A percentile compares a stretch with the other conserved stretches of the same genome.
phyloP scores from a whole-genome alignment of 1,140 invertebrate species.

The Nasonia giraulti region DNA sequence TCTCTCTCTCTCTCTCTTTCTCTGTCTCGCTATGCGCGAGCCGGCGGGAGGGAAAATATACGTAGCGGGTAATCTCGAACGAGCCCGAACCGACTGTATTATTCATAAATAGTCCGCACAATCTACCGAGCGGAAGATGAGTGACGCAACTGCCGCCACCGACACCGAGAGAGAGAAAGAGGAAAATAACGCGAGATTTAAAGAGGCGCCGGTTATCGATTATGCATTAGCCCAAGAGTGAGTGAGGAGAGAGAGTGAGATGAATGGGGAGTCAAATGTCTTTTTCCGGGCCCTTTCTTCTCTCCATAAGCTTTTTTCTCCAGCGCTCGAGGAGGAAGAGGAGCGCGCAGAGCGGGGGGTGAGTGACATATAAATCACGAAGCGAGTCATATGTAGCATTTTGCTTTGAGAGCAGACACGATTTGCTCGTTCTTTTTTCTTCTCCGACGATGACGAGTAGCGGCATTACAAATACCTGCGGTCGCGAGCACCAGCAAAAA shows the following conservation, averaged over 20 bases:
- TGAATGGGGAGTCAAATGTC: constrained; percentile 50
- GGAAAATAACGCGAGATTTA: constrained; percentile 29
- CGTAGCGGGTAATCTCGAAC: background rate
- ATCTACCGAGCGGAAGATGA: background rate
- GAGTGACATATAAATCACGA: constrained; percentile 40
- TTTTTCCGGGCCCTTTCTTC: constrained; percentile 42
- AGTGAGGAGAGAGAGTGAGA: background rate
- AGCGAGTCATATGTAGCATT: constrained; percentile 6
- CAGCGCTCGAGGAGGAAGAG: background rate
- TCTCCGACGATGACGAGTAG: background rate
- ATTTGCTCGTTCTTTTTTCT: background rate
- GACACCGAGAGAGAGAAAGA: background rate
- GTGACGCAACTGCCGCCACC: background rate
- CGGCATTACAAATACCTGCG: background rate
- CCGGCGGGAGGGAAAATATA: background rate
- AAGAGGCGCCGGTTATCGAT: constrained; percentile 44
- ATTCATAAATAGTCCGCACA: constrained; percentile 22
- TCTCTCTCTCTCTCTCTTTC: too few species aligned
- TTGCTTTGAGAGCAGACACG: constrained; percentile 14
- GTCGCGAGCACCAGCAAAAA: background rate
- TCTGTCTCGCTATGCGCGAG: too few species aligned
- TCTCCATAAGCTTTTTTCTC: constrained; percentile 25
- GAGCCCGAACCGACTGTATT: background rate
- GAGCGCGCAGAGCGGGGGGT: background rate
- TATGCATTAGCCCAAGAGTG: constrained; percentile 39